Conservation (phyloP, 2,888 invertebrate species). For the Graphium colonna region DNA sequence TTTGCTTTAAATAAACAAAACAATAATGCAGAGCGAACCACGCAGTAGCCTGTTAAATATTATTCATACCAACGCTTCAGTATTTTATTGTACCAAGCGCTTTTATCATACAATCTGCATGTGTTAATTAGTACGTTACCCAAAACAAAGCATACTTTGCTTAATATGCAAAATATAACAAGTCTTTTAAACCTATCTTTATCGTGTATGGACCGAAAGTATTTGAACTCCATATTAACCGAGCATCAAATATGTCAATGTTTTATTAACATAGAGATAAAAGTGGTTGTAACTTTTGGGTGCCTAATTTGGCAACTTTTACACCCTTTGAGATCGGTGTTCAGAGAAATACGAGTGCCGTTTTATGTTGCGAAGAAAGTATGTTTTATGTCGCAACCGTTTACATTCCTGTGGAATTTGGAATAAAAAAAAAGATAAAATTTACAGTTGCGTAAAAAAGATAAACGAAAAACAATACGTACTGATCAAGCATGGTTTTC, state of each 20-base stretch:
- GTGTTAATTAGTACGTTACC: background rate
- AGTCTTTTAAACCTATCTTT: background rate
- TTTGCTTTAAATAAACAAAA: too few species aligned
- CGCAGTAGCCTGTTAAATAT: too few species aligned
- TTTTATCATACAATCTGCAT: background rate
- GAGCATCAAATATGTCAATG: slow-evolving; percentile 19
- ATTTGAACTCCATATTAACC: slow-evolving; percentile 13
- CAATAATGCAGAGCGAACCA: too few species aligned
- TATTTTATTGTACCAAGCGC: too few species aligned
- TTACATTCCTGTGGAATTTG: slow-evolving; percentile 17
- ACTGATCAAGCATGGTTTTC: too few species aligned
- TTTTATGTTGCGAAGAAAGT: slow-evolving; percentile 23
- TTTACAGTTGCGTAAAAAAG: background rate
- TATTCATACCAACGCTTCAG: too few species aligned
- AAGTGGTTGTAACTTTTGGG: slow-evolving; percentile 26
- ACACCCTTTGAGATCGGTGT: slow-evolving; percentile 20
- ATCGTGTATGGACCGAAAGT: background rate
- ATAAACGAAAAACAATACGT: too few species aligned
- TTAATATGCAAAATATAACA: background rate
- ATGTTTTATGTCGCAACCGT: slow-evolving; percentile 21
- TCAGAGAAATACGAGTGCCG: slow-evolving; percentile 24
- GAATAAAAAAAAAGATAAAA: slow-evolving; percentile 16
- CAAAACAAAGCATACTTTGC: background rate
- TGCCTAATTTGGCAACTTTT: slow-evolving; percentile 26
- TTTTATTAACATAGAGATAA: slow-evolving; percentile 21